phyloP scores from a whole-genome alignment of 1,140 invertebrate species.

The Trichoplusia ni region DNA sequence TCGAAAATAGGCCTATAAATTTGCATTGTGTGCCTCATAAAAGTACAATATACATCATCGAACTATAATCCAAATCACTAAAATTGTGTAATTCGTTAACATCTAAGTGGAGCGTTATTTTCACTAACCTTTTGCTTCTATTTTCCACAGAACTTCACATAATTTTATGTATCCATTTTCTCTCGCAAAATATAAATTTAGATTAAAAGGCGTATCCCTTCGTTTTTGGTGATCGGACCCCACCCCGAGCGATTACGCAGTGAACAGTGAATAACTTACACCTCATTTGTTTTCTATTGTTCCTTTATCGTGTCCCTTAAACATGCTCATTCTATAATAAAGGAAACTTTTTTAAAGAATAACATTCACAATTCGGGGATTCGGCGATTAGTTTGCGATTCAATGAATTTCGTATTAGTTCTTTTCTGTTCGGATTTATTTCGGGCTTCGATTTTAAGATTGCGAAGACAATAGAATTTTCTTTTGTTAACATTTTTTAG shows the following conservation, averaged over 20 bases:
- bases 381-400: constrained; percentile 15
- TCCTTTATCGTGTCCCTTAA: constrained; percentile 48
- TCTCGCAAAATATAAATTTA: constrained; percentile 36
- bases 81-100: too few species aligned
- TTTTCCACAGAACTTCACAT: neutral
- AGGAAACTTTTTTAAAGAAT: constrained; percentile 35
- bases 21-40: too few species aligned
- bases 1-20: too few species aligned
- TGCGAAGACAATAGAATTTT: too few species aligned
- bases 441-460: too few species aligned
- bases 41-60: too few species aligned
- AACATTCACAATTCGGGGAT: constrained; percentile 26
- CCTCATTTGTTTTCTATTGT: constrained; percentile 67
- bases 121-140: too few species aligned
- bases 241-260: constrained; percentile 47
- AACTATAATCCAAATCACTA: too few species aligned
- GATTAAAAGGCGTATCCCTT: constrained; percentile 41
- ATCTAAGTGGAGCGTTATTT: too few species aligned
- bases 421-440: neutral
- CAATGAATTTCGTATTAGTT: constrained; percentile 4
- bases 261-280: constrained; percentile 56
- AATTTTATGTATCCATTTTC: constrained; percentile 17
- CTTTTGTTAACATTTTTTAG: too few species aligned
- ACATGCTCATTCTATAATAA: constrained; percentile 35
- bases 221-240: constrained; percentile 37